Conservation (phyloP, 1,140 invertebrate species). For the Tetramorium parvispinum region DNA sequence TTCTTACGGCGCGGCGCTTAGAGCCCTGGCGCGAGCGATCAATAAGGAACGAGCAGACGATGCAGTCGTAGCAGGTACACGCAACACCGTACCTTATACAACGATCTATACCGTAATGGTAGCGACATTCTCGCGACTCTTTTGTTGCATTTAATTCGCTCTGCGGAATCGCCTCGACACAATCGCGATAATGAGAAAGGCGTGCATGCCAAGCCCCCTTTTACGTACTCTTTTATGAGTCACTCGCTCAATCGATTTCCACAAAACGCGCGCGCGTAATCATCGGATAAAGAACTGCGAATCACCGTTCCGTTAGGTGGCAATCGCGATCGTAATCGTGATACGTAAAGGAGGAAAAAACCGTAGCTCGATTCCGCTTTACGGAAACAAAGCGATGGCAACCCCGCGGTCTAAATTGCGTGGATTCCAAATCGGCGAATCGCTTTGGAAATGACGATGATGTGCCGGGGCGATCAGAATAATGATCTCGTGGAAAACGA, state of each 20-base stretch:
- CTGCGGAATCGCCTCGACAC: background rate
- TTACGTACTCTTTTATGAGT: background rate
- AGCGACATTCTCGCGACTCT: conserved; percentile 13
- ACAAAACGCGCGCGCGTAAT: background rate
- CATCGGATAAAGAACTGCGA: background rate
- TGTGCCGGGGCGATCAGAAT: background rate
- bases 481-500: conserved; percentile 35
- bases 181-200: conserved; percentile 48
- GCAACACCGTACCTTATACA: background rate
- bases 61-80: conserved; percentile 1
- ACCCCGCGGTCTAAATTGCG: background rate
- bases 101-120: background rate
- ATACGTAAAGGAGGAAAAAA: background rate
- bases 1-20: conserved; percentile 43
- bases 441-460: background rate
- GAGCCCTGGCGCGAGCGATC: conserved; percentile 52
- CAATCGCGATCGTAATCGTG: background rate
- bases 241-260: conserved; percentile 8
- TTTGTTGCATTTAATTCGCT: conserved; percentile 76
- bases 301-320: background rate
- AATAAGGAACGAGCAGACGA: conserved; percentile 34
- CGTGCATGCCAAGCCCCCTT: background rate
- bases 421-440: background rate
- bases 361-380: background rate
- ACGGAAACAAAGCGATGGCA: background rate